These are phyloP conservation scores for Tiliacea citrago DNA, from an alignment of 2,888 invertebrate genomes.

Conservation along the genomic window DNA sequence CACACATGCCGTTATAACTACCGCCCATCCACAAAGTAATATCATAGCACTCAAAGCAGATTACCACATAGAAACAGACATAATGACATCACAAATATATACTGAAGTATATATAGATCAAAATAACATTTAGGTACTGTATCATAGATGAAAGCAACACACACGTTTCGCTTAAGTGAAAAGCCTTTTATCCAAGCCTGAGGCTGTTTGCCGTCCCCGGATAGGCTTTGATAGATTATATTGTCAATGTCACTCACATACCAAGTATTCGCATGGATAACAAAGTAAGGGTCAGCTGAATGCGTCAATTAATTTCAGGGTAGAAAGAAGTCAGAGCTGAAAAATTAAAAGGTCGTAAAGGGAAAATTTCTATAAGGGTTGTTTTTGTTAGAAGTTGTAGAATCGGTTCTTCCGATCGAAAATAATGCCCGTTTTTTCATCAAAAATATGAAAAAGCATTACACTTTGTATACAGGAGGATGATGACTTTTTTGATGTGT, in stretches of 20 bases:
- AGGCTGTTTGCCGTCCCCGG: conserved; percentile 73
- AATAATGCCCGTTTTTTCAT: too few species aligned
- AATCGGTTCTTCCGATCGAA: too few species aligned
- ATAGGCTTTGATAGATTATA: conserved; percentile 60
- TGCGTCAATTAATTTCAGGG: conserved; percentile 12
- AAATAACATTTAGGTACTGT: conserved; percentile 68
- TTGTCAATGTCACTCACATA: conserved; percentile 32
- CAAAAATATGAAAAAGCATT: too few species aligned
- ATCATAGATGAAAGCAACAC: conserved; percentile 67
- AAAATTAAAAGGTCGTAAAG: neutral
- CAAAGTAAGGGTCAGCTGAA: neutral
- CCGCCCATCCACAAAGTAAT: conserved; percentile 13
- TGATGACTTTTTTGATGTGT: neutral
- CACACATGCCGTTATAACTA: conserved; percentile 1
- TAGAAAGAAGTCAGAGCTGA: neutral
- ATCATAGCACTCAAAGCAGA: conserved; percentile 22
- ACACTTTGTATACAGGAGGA: neutral
- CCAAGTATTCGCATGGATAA: neutral
- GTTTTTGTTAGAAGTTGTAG: too few species aligned
- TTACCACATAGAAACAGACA: conserved; percentile 37
- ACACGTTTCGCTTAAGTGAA: conserved; percentile 70
- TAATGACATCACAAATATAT: conserved; percentile 37
- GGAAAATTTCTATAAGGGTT: neutral
- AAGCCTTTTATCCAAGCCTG: conserved; percentile 73
- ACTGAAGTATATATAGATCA: conserved; percentile 45